Base-by-base conservation (phyloP, 1,140 invertebrate genomes). In the Hyles vespertilio region DNA sequence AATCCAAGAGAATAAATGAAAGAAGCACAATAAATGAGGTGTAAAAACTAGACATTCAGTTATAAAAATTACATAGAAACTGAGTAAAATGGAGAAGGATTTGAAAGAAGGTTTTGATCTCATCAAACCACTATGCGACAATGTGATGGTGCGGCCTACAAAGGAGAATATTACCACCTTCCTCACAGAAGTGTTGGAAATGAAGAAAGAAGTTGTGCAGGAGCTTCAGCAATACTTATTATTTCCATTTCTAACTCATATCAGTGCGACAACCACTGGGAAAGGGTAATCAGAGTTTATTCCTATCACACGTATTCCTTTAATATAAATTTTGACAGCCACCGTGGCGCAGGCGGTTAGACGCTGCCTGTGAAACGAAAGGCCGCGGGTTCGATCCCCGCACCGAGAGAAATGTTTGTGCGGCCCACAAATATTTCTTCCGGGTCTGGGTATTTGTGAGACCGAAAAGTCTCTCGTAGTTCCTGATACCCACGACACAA, bases 71-170 rank as follows among this genome's bases (percentile, higher is more conserved):
- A 45, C n/a, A 22, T 46, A 45, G 3, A 55, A 45, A n/a, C 45
- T 22, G 36, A 5, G 36, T 8, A 83, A 74, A 57, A 79, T 84
- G 80, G 79, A 79, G 57, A 46, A 67, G n/a, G 69, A 79, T 55
- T 49, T 88, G 43, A 86, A 80, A 61, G 75, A 81, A 50, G 80
- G 75, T 49, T 91, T 91, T 77, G 64, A 76, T 8, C 65, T 63
- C n/a, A 72, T 92, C 36, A 92, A 91, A 67, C 90, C 90, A 5
- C 53, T 90, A 40, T 91, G 91, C 54, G 89, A 91, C 67, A 63
- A 71, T 36, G 74, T 91, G 34, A 82, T 91, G 64, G 77, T 85
- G 49, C 67, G 79, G 56, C 91, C 91, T 0, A 80, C 74, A 46
- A 67, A 69, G 6, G 69, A 88, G 9, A 82, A 71, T 57, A 69